Percentiles rank a stretch among this genome's conserved stretches.
Conservation (phyloP, 2,888 invertebrate species). For the Cheilosia variabilis region DNA sequence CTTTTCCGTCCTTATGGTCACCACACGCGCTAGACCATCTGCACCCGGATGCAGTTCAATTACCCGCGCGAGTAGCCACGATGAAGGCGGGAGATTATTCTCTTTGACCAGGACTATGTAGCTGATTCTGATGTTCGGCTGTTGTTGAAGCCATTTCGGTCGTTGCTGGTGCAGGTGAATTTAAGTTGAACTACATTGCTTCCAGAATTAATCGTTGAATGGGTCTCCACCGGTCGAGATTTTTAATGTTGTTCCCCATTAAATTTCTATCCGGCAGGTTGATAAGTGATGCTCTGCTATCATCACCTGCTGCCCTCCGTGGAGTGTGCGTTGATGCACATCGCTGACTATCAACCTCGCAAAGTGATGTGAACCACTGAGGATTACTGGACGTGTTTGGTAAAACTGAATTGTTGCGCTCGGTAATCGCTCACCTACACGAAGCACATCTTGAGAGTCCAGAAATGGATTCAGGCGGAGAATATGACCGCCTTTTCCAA, state of each 20-base stretch:
- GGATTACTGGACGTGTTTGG: no score
- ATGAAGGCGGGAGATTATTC: conserved; percentile 27
- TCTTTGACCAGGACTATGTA: conserved; percentile 19
- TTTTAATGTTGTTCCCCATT: neutral
- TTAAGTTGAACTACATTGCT: no score
- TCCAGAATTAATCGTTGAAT: neutral
- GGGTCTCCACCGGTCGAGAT: neutral
- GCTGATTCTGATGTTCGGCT: conserved; percentile 7
- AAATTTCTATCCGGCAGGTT: neutral
- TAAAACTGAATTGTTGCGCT: no score
- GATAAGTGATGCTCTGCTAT: neutral
- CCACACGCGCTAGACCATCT: neutral
- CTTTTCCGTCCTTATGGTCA: neutral
- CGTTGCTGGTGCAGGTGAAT: neutral
- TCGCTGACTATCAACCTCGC: no score
- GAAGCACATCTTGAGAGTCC: no score
- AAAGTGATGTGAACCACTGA: no score
- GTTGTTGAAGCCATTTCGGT: neutral
- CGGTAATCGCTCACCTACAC: no score
- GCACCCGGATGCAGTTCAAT: no score
- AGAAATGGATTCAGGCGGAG: no score
- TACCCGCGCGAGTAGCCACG: neutral
- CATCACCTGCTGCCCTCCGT: no score
- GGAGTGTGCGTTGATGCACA: no score
- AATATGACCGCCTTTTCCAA: no score